These are phyloP conservation scores for Drosophila longiperda DNA, from an alignment of 2,888 invertebrate genomes.

Conservation along the genomic window DNA sequence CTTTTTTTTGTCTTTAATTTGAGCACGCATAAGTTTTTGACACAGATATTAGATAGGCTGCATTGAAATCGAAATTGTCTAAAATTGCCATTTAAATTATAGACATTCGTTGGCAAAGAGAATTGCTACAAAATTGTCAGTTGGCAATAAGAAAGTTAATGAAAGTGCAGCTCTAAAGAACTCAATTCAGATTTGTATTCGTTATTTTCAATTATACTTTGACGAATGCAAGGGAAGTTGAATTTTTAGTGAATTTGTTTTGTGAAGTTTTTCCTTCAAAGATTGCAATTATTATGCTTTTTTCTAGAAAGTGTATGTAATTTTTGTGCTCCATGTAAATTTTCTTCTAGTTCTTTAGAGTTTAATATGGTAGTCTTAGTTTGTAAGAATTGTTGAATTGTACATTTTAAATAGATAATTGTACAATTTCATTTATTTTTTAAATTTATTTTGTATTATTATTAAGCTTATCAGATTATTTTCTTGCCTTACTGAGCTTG, in stretches of 20 bases:
- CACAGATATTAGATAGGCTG: constrained; percentile 41
- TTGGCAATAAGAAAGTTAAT: constrained; percentile 52
- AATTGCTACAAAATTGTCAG: constrained; percentile 50
- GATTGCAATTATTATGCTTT: neutral
- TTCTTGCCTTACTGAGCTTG: neutral
- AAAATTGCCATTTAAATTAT: constrained; percentile 50
- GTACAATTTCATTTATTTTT: neutral
- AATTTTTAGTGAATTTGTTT: neutral
- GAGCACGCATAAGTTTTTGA: constrained; percentile 65
- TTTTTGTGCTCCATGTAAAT: neutral
- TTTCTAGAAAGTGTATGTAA: neutral
- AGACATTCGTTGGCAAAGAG: constrained; percentile 23
- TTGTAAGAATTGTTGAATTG: neutral
- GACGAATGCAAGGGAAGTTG: constrained; percentile 7
- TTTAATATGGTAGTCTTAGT: neutral
- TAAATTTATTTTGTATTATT: neutral
- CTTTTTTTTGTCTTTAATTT: constrained; percentile 42
- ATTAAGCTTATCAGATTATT: neutral
- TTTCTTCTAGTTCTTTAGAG: neutral
- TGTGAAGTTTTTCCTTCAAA: neutral
- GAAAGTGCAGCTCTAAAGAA: constrained; percentile 50
- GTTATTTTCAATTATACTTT: constrained; percentile 20
- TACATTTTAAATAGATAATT: neutral
- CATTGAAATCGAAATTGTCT: constrained; percentile 71
- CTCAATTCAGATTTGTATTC: constrained; percentile 9